Evolutionary conservation across 2,113 vertebrate species (phyloP), one percentile per base, ranked within the genome.

Genomic region (Smithornis capensis): DNA sequence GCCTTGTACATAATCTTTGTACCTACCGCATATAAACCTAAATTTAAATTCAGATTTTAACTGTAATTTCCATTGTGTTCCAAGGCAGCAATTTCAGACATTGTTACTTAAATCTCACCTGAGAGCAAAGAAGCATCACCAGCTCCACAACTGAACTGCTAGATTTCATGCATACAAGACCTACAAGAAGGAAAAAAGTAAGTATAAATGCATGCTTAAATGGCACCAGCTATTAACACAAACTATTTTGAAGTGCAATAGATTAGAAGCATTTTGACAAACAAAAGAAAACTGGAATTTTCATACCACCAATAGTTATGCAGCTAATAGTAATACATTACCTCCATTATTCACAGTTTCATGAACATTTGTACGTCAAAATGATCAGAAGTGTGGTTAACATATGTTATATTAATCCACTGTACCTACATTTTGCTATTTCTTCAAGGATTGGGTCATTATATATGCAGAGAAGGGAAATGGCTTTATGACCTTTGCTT

Each of bases 71-170:
- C n/a, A 14, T 2, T 52, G 27, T 55, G 29, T 49, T 88, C 57
- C 57, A 64, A 76, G 65, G 52, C 13, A 69, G 55, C 35, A 38
- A 35, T 82, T 91, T 83, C 37, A 91, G 67, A 75, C n/a, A 23
- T 7, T 49, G 14, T 47, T 59, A 94, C 31, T 68, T 53, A 77
- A 85, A 79, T 94, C 99, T 98, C 97, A 98, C 99, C 99, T 99
- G 99, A 96, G 99, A 99, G 97, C 99, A 99, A 84, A 99, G 98
- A 14, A 99, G 98, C 99, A 99, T 99, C 97, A 99, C 99, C 95
- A 99, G 98, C 95, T 99, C 99, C 98, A 99, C 99, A 93, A 99
- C 99, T 19, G 99, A 99, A 96, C 99, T 99, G 98, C 99, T 99
- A 55, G 99, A 99, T 98, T 99, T 99, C 98, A 99, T 99, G 87